Evolutionary conservation across 2,113 vertebrate genomes (phyloP), one percentile per base, ranked within the genome.

Genomic region (Microtus oregoni): DNA sequence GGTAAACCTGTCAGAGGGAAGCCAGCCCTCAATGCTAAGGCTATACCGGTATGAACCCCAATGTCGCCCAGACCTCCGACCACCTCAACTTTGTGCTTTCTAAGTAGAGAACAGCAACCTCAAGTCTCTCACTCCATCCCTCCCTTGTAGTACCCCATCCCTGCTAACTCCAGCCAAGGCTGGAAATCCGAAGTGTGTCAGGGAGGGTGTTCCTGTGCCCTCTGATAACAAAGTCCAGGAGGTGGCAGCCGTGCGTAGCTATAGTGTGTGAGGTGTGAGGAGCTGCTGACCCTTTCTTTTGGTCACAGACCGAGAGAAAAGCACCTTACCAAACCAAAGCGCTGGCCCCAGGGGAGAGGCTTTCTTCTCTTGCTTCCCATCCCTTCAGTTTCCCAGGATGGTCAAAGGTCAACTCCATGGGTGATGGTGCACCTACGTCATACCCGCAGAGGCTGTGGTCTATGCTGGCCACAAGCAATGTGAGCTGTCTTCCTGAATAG

Each of bases 161-260:
- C 14, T 93, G 82, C 24, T 38, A 38, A 72, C 77, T 3, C 22
- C 41, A 55, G 63, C 17, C 75, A 76, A 90, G 10, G 50, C 32
- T 58, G 24, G 5, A 75, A n/a, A n/a, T 65, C 77, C 77, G 14
- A 47, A 15, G 47, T 38, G 32, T 52, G 68, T 17, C 78, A 58
- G 17, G 30, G 10, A 86, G 17, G 28, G 28, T 47, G 41, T 52
- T 77, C 14, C 67, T 32, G 55, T 47, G 30, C 32, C 58, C 1
- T n/a, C 38, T 61, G 81, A 67, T 41, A 85, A 44, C 75, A 86
- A 75, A 17, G 67, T 88, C 90, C 94, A 96, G 95, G 90, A 93
- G 96, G 83, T 72, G 86, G 89, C 89, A 95, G 86, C 90, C 24
- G 0, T 15, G 19, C 3, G 9, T 83, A 65, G n/a, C 83, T 52